Conservation (phyloP, 2,113 vertebrate species). For the Aplodontia rufa region DNA sequence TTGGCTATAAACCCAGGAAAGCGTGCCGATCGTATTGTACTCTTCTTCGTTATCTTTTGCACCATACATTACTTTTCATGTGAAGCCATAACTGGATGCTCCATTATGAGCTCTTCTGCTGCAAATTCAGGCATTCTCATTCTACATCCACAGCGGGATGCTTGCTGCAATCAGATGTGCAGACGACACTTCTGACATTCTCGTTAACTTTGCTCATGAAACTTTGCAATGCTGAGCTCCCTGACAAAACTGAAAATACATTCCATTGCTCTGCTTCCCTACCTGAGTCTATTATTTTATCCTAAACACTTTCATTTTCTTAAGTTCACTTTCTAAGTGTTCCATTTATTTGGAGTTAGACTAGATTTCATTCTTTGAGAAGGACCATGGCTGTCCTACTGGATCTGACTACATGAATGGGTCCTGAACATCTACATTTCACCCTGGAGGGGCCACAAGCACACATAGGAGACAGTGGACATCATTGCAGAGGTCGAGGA, state of each 20-base stretch:
- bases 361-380: not conserved
- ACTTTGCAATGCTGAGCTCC: constrained; percentile 30
- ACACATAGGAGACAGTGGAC: not conserved
- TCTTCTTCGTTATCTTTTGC: constrained; percentile 70
- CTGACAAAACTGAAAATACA: constrained; percentile 42
- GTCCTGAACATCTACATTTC: not conserved
- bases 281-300: constrained; percentile 44
- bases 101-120: constrained; percentile 70
- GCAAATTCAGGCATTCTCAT: constrained; percentile 65
- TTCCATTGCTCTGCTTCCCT: constrained; percentile 14
- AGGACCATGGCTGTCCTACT: not conserved
- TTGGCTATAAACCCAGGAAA: constrained; percentile 77
- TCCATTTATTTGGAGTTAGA: not conserved
- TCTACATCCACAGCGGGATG: constrained; percentile 70
- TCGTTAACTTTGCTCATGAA: constrained; percentile 43
- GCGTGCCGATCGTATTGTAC: constrained; percentile 68
- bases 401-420: not conserved
- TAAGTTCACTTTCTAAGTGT: not conserved
- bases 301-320: constrained; percentile 32
- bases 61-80: constrained; percentile 80
- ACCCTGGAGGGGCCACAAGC: not conserved
- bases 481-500: fast-evolving
- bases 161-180: constrained; percentile 58
- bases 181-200: constrained; percentile 45
- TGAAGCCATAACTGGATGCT: constrained; percentile 62